Percentiles rank a stretch among this genome's conserved stretches.
These are phyloP conservation scores for Vulpes lagopus DNA, from an alignment of 2,113 vertebrate species.

Conservation along the genomic window DNA sequence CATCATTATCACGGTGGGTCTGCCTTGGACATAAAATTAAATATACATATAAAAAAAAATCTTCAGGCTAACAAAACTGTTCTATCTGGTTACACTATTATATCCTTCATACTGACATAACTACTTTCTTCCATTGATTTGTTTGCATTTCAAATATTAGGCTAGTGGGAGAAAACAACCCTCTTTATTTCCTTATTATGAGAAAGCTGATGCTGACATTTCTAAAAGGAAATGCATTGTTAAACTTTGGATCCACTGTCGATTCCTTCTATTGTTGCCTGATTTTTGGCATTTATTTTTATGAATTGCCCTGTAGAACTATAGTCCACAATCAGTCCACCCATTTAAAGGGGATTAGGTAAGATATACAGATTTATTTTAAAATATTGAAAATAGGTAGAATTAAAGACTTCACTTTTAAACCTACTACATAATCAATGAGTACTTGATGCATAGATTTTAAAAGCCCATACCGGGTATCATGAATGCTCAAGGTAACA, in stretches of 20 bases:
- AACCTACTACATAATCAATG: not conserved
- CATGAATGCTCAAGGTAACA: constrained; percentile 31
- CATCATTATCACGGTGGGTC: constrained; percentile 5
- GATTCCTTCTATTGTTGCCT: constrained; percentile 56
- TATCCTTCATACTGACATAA: not conserved
- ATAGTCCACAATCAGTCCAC: not conserved
- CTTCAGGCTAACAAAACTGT: not conserved
- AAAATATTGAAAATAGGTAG: constrained; percentile 14
- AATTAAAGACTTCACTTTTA: constrained; percentile 51
- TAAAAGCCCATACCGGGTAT: not conserved
- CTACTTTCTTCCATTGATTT: constrained; percentile 1
- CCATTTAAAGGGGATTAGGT: constrained; percentile 12
- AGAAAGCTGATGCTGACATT: constrained; percentile 45
- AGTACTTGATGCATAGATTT: not conserved
- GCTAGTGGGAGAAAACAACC: not conserved
- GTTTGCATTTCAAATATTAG: constrained; percentile 52
- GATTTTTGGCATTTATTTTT: constrained; percentile 64
- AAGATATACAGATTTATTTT: not conserved
- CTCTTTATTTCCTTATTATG: constrained; percentile 38
- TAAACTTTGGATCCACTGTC: constrained; percentile 42
- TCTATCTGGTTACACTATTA: not conserved
- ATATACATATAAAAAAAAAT: constrained; percentile 32
- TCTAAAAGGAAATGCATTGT: constrained; percentile 58
- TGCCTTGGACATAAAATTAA: constrained; percentile 33
- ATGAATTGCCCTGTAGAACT: constrained; percentile 11